Percentiles rank a stretch among this genome's conserved stretches.
Evolutionary conservation across 2,888 invertebrate genomes (phyloP).

Genomic region (Sphaerolaimus hirsutus): DNA sequence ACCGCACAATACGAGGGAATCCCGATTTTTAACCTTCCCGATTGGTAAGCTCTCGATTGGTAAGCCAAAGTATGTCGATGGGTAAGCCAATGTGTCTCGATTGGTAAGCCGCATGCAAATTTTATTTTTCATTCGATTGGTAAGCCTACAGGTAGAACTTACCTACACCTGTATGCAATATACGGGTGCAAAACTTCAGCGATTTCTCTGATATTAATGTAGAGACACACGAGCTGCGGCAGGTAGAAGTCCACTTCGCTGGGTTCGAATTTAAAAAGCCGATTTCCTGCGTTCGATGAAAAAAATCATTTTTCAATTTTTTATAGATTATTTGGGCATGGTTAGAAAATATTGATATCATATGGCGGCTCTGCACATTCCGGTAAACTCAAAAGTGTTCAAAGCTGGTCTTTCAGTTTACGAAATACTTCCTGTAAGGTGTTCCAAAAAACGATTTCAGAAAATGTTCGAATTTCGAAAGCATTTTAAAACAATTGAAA

Average conservation of each 20-base stretch:
- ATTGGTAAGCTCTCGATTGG: no score
- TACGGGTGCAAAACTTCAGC: conserved; percentile 74
- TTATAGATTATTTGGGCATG: no score
- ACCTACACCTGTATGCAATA: conserved; percentile 45
- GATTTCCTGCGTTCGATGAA: conserved; percentile 63
- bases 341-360: background rate
- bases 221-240: conserved; percentile 91
- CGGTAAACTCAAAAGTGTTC: no score
- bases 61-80: no score
- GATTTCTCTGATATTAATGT: conserved; percentile 86
- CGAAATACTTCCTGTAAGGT: background rate
- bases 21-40: no score
- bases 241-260: conserved; percentile 85
- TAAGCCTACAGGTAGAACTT: background rate
- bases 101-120: no score
- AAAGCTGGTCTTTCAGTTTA: background rate
- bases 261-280: conserved; percentile 76
- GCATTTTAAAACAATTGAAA: background rate
- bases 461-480: background rate
- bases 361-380: no score
- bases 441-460: background rate
- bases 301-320: no score
- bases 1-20: no score
- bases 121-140: no score
- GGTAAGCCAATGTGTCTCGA: no score